These are phyloP conservation scores for Dendrocincla tyrannina DNA, from an alignment of 2,797 vertebrate genomes.

Conservation along the genomic window DNA sequence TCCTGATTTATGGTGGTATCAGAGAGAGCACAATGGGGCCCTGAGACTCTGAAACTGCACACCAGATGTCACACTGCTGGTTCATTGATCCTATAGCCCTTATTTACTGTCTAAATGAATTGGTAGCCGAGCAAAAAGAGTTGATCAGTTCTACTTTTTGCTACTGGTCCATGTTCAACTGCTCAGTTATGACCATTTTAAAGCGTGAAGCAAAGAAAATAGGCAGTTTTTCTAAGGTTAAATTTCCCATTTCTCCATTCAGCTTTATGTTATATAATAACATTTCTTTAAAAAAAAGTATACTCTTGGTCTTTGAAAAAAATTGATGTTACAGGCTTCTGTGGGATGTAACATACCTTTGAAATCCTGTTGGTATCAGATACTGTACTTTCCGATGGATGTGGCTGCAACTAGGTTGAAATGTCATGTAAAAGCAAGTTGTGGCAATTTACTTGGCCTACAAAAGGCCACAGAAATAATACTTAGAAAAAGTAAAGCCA, in stretches of 20 bases:
- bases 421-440: conserved; percentile 25
- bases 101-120: background rate
- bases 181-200: background rate
- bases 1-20: background rate
- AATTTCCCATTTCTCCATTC: conserved; percentile 24
- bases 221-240: conserved; percentile 39
- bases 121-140: background rate
- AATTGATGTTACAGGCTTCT: background rate
- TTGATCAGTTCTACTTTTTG: background rate
- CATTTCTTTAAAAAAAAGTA: conserved; percentile 14
- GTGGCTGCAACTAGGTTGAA: background rate
- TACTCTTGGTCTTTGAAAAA: background rate
- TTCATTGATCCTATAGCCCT: conserved; percentile 1
- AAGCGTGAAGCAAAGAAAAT: conserved; percentile 43
- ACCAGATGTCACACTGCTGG: background rate
- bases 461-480: conserved; percentile 2
- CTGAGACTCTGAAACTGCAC: background rate
- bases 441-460: background rate
- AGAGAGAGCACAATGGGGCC: background rate
- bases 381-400: background rate
- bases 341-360: background rate
- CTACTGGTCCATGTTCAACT: conserved; percentile 25
- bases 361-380: conserved; percentile 2
- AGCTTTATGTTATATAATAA: conserved; percentile 27
- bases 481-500: background rate